Conservation (phyloP, 2,113 vertebrate species). For the Lampris megalopsis region DNA sequence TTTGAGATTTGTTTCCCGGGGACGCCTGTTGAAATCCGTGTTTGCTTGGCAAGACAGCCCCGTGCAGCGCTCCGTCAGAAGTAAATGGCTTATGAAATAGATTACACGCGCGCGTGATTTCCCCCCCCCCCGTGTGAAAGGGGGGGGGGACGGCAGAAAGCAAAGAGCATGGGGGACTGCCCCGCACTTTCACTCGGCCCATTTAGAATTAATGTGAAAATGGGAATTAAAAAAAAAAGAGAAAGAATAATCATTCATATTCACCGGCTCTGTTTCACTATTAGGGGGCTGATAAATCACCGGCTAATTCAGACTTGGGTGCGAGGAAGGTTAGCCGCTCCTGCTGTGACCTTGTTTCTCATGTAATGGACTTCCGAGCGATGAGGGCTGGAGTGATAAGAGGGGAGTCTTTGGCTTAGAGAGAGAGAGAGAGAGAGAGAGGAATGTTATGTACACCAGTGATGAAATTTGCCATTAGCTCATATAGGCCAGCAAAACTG, state of each 20-base stretch:
- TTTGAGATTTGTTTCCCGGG: not conserved
- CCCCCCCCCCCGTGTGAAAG: too few relatives aligned
- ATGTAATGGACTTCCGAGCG: slow-evolving; percentile 35
- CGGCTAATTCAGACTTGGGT: slow-evolving; percentile 50
- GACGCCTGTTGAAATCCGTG: not conserved
- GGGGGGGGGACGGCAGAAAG: not conserved
- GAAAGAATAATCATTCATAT: slow-evolving; percentile 9
- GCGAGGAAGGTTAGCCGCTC: slow-evolving; percentile 22
- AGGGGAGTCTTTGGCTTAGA: slow-evolving; percentile 13
- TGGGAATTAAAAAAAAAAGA: slow-evolving; percentile 32
- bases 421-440: not conserved
- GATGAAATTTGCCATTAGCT: slow-evolving; percentile 9
- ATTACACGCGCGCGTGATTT: too few relatives aligned
- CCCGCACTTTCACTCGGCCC: slow-evolving; percentile 22
- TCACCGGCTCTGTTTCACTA: slow-evolving; percentile 33
- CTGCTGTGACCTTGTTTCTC: slow-evolving; percentile 51
- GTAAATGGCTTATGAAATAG: not conserved
- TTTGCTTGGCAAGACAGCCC: not conserved
- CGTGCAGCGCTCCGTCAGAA: too few relatives aligned
- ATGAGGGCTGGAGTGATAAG: slow-evolving; percentile 27
- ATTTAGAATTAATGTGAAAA: slow-evolving; percentile 26
- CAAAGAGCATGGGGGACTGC: not conserved
- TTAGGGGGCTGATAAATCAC: slow-evolving; percentile 33
- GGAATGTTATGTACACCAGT: not conserved
- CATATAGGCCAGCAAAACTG: slow-evolving; percentile 16